phyloP scores from a whole-genome alignment of 2,797 vertebrate genomes.

The Gastrophryne carolinensis region DNA sequence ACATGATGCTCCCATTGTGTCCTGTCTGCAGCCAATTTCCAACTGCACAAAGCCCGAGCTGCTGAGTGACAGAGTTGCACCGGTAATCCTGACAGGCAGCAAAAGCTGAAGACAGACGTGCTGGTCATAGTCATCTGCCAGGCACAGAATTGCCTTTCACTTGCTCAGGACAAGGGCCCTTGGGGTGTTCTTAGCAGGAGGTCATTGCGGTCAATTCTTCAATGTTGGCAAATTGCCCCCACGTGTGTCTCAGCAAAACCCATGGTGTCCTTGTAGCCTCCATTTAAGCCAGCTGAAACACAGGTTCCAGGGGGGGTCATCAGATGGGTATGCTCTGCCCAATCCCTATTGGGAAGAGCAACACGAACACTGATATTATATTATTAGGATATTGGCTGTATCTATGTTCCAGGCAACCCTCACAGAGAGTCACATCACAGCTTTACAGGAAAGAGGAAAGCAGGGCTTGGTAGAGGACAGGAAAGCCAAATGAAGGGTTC shows the following conservation, averaged over 20 bases:
- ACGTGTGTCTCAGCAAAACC: background rate
- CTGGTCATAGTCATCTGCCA: background rate
- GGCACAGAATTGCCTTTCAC: background rate
- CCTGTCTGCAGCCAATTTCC: constrained; percentile 40
- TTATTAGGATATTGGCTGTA: no score
- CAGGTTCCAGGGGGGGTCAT: no score
- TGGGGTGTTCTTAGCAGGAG: constrained; percentile 10
- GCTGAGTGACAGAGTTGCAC: constrained; percentile 14
- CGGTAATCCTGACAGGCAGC: constrained; percentile 34
- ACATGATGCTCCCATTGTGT: constrained; percentile 35
- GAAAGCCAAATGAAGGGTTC: no score
- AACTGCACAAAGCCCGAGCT: constrained; percentile 23
- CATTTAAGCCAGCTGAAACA: background rate
- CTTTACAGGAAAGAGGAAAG: no score
- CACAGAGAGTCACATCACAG: no score
- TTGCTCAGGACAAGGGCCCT: background rate
- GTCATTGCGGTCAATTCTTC: background rate
- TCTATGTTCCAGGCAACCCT: no score
- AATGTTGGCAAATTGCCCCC: background rate
- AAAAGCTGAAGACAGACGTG: constrained; percentile 9
- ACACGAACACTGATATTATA: no score
- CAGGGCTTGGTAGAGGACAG: no score
- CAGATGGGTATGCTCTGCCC: no score
- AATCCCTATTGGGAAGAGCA: no score
- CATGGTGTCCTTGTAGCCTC: background rate